These are phyloP conservation scores for Tyria jacobaeae DNA, from an alignment of 2,888 invertebrate species.

Conservation along the genomic window DNA sequence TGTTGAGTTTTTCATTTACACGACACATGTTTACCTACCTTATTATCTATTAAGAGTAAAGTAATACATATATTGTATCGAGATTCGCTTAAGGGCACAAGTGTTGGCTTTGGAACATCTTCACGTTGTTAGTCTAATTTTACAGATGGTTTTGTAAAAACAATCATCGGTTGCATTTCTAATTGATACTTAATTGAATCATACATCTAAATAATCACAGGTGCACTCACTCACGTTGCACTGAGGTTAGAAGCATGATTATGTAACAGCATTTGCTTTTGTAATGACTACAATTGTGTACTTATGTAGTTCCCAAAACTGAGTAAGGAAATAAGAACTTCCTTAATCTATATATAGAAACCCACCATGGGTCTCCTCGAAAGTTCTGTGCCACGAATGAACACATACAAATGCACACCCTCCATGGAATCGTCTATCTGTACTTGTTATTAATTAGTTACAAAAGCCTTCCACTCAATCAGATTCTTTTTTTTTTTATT, in stretches of 20 bases:
- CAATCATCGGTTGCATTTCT: conserved; percentile 27
- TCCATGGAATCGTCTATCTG: too few relatives aligned
- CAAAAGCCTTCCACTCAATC: not conserved
- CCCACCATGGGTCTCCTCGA: not conserved
- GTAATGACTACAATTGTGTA: conserved; percentile 12
- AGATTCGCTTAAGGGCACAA: conserved; percentile 31
- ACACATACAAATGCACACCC: not conserved
- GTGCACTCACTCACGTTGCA: conserved; percentile 19
- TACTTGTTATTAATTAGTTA: not conserved
- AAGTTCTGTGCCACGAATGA: not conserved
- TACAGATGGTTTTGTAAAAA: conserved; percentile 18
- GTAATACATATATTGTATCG: conserved; percentile 19
- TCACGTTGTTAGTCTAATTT: conserved; percentile 31
- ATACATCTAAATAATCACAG: conserved; percentile 19
- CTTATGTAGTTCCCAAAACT: not conserved
- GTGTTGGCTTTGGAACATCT: conserved; percentile 42
- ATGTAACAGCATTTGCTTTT: conserved; percentile 51
- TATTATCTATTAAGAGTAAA: not conserved
- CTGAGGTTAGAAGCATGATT: conserved; percentile 44
- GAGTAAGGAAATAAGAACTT: not conserved
- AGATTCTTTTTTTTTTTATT: not conserved
- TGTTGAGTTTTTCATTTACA: not conserved
- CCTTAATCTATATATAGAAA: not conserved
- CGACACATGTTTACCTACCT: too few relatives aligned
- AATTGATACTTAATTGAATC: conserved; percentile 17